Percentiles rank a stretch among this genome's conserved stretches.
Conservation (phyloP, 2,888 invertebrate genomes). For the Apodemia duryi region DNA sequence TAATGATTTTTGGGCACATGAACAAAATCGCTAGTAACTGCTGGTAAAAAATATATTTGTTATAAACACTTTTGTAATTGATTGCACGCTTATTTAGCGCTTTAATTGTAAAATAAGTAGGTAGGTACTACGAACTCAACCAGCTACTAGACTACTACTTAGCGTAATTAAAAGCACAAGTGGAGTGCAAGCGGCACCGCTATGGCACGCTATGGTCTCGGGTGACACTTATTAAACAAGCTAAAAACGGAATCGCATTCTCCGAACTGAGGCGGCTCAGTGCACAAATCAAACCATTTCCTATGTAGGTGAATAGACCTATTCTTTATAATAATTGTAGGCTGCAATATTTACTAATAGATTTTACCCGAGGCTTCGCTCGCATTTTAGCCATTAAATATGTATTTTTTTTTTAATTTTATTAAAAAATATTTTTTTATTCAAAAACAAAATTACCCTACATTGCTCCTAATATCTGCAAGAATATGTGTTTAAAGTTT, state of each 20-base stretch:
- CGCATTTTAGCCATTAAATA: no score
- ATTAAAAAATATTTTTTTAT: no score
- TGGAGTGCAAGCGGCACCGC: conserved; percentile 67
- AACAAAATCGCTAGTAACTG: no score
- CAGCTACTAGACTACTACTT: conserved; percentile 21
- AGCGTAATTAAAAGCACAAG: conserved; percentile 66
- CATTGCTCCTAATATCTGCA: no score
- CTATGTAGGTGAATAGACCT: conserved; percentile 35
- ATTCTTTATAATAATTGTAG: conserved; percentile 22
- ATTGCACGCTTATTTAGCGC: background rate
- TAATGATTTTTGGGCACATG: no score
- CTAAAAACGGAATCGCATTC: conserved; percentile 46
- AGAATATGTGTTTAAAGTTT: no score
- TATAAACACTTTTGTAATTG: background rate
- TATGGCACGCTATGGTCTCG: conserved; percentile 51
- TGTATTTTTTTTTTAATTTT: no score
- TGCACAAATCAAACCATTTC: conserved; percentile 27
- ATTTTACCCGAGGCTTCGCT: no score
- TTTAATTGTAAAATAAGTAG: background rate
- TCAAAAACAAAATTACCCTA: no score
- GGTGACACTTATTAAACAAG: conserved; percentile 67
- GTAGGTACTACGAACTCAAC: conserved; percentile 22
- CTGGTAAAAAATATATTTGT: background rate
- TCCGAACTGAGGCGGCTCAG: conserved; percentile 45
- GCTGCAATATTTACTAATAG: background rate